Conservation (phyloP, 2,797 vertebrate species). For the Knipowitschia caucasica region DNA sequence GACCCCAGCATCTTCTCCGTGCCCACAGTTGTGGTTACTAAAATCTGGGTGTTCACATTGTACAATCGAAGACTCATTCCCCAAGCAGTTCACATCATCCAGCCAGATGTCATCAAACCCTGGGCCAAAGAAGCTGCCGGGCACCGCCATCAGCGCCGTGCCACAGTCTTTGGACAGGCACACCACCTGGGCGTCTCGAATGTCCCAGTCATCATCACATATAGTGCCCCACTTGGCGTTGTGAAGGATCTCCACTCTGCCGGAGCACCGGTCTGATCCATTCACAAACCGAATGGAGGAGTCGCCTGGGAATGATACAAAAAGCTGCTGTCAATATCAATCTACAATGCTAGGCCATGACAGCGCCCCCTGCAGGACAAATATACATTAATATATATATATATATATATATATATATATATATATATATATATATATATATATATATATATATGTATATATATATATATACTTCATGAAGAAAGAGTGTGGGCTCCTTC, state of each 20-base stretch:
- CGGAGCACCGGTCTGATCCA: slow-evolving; percentile 57
- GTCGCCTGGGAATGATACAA: no score
- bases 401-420: no score
- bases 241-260: slow-evolving; percentile 61
- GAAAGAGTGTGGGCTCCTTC: no score
- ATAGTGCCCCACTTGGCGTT: slow-evolving; percentile 61
- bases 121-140: slow-evolving; percentile 44
- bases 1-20: slow-evolving; percentile 62
- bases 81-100: slow-evolving; percentile 49
- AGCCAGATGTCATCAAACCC: slow-evolving; percentile 54
- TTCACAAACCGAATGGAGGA: slow-evolving; percentile 38
- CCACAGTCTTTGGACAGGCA: slow-evolving; percentile 63
- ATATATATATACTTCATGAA: no score
- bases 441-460: no score
- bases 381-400: no score
- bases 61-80: slow-evolving; percentile 52
- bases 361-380: no score
- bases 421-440: no score
- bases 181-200: slow-evolving; percentile 58
- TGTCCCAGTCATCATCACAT: slow-evolving; percentile 65
- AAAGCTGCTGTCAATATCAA: no score
- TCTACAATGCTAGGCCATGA: no score
- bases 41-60: slow-evolving; percentile 35
- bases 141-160: slow-evolving; percentile 37
- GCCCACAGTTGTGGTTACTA: slow-evolving; percentile 60